These are phyloP conservation scores for Melanotaenia trifasciata DNA, from an alignment of 2,797 vertebrate genomes.

Conservation along the genomic window DNA sequence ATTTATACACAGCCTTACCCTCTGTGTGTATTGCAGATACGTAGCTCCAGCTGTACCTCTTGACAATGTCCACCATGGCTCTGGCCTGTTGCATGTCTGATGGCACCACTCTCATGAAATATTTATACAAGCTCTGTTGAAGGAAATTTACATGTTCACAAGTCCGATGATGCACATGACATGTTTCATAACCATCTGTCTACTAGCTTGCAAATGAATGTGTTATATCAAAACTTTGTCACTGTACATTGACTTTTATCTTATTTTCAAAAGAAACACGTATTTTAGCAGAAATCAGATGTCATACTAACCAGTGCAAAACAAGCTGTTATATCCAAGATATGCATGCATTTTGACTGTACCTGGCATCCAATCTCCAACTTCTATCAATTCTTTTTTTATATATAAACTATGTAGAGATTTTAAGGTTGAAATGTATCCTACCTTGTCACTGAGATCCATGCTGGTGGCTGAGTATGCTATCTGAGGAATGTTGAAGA, in stretches of 20 bases:
- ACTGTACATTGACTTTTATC: background rate
- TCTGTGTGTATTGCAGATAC: slow-evolving; percentile 98
- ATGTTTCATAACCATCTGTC: slow-evolving; percentile 14
- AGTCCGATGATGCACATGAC: background rate
- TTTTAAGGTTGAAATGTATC: background rate
- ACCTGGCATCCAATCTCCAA: background rate
- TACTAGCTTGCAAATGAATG: slow-evolving; percentile 10
- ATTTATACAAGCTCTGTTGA: slow-evolving; percentile 90
- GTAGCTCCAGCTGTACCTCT: slow-evolving; percentile 98
- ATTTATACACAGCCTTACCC: slow-evolving; percentile 83
- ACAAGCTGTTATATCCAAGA: background rate
- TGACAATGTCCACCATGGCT: slow-evolving; percentile 99
- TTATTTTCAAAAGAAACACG: background rate
- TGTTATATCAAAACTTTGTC: background rate
- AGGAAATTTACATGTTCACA: slow-evolving; percentile 38
- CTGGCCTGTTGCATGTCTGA: slow-evolving; percentile 97
- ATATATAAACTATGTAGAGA: background rate
- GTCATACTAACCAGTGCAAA: background rate
- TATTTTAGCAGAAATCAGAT: background rate
- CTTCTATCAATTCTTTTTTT: background rate
- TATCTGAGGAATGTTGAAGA: slow-evolving; percentile 99
- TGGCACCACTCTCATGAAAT: slow-evolving; percentile 99
- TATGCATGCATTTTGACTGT: background rate
- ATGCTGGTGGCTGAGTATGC: slow-evolving; percentile 99
- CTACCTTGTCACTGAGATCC: slow-evolving; percentile 95